These are phyloP conservation scores for Silurus glanis DNA, from an alignment of 2,113 vertebrate species.

Conservation along the genomic window DNA sequence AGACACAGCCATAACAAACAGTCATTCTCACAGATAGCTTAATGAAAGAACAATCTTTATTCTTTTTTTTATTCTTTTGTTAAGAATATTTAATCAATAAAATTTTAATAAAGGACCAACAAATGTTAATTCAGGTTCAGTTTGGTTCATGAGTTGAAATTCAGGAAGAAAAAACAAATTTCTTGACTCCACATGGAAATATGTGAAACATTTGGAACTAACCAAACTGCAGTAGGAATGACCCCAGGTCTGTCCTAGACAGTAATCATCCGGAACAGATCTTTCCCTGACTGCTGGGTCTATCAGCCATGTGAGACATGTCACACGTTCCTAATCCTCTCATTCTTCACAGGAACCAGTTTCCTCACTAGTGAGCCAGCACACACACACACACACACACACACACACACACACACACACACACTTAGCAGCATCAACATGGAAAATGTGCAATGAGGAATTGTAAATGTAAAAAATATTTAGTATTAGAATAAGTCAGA, in stretches of 20 bases:
- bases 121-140: background rate
- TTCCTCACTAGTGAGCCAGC: slow-evolving; percentile 38
- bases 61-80: background rate
- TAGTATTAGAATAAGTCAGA: slow-evolving; percentile 1
- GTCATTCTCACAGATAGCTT: background rate
- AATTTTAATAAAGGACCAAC: background rate
- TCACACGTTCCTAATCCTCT: slow-evolving; percentile 54
- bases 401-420: slow-evolving; percentile 27
- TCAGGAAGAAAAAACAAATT: background rate
- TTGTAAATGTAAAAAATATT: background rate
- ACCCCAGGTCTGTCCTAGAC: slow-evolving; percentile 1
- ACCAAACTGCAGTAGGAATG: background rate
- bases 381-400: slow-evolving; percentile 18
- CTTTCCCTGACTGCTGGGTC: slow-evolving; percentile 22
- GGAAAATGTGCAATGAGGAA: background rate
- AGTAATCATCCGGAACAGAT: slow-evolving; percentile 12
- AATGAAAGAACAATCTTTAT: background rate
- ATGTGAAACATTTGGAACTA: slow-evolving; percentile 8
- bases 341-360: slow-evolving; percentile 50
- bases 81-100: background rate
- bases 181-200: slow-evolving; percentile 5
- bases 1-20: background rate
- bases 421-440: background rate
- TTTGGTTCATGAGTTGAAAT: background rate
- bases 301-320: slow-evolving; percentile 54